phyloP scores from a whole-genome alignment of 2,888 invertebrate genomes.

The Osedax frankpressi region DNA sequence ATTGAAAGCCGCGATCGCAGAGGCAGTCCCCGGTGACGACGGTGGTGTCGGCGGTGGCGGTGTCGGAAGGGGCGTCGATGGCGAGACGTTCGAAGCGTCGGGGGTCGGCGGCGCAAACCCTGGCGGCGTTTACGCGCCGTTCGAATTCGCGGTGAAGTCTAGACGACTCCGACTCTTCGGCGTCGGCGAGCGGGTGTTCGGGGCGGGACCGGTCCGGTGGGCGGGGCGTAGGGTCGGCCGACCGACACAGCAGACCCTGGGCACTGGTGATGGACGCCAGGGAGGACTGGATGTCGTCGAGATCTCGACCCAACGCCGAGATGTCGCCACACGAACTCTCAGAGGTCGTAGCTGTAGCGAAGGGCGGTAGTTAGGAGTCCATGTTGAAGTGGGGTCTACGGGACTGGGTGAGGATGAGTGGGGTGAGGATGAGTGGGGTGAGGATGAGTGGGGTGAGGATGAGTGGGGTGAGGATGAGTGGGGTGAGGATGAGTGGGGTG shows the following conservation, averaged over 20 bases:
- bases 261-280: constrained; percentile 26
- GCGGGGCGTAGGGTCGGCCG: background rate
- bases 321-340: background rate
- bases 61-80: background rate
- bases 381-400: too few relatives aligned
- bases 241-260: constrained; percentile 3
- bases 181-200: background rate
- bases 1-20: too few relatives aligned
- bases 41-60: background rate
- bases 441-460: background rate
- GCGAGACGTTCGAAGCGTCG: background rate
- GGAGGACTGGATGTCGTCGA: constrained; percentile 39
- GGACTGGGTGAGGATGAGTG: background rate
- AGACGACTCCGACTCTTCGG: too few relatives aligned
- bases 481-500: too few relatives aligned
- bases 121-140: too few relatives aligned
- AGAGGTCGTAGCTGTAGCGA: background rate
- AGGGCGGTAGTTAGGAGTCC: background rate
- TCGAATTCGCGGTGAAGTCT: too few relatives aligned
- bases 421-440: background rate
- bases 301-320: constrained; percentile 31
- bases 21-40: background rate
- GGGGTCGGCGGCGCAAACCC: background rate
- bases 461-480: too few relatives aligned
- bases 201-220: background rate